A percentile compares a stretch with the other conserved stretches of the same genome.
Evolutionary conservation across 2,888 invertebrate species (phyloP).

Genomic region (Malthinus seriepunctatus): DNA sequence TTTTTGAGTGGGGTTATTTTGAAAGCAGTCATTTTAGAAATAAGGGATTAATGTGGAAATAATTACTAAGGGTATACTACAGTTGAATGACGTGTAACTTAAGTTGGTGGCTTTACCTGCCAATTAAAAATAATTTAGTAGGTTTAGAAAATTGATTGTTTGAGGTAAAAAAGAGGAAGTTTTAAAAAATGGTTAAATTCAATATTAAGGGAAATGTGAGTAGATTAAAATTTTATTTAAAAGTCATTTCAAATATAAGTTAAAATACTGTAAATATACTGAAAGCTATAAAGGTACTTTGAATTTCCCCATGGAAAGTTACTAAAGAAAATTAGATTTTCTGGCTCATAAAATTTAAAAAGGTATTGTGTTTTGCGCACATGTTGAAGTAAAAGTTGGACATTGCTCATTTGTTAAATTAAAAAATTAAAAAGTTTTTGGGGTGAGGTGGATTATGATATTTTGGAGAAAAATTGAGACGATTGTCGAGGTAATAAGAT

Average conservation of each 20-base stretch:
- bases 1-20: no score
- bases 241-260: constrained; percentile 10
- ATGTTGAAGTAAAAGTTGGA: constrained; percentile 19
- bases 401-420: constrained; percentile 11
- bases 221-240: not conserved
- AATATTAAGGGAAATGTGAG: constrained; percentile 4
- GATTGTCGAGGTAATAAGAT: constrained; percentile 15
- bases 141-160: constrained; percentile 8
- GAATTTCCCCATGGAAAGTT: constrained; percentile 44
- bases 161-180: constrained; percentile 9
- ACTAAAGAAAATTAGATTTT: constrained; percentile 47
- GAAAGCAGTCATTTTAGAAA: no score
- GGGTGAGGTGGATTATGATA: not conserved
- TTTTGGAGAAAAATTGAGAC: not conserved
- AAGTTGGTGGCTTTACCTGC: not conserved
- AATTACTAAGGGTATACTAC: no score
- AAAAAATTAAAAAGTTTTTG: not conserved
- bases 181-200: not conserved
- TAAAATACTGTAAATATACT: constrained; percentile 29
- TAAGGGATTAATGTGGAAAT: no score
- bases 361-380: constrained; percentile 35
- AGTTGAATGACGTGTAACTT: no score
- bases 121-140: constrained; percentile 17
- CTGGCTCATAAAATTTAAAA: constrained; percentile 47
- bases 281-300: constrained; percentile 38